Evolutionary conservation across 1,140 invertebrate genomes (phyloP).

Genomic region (Aleiodes sp.): DNA sequence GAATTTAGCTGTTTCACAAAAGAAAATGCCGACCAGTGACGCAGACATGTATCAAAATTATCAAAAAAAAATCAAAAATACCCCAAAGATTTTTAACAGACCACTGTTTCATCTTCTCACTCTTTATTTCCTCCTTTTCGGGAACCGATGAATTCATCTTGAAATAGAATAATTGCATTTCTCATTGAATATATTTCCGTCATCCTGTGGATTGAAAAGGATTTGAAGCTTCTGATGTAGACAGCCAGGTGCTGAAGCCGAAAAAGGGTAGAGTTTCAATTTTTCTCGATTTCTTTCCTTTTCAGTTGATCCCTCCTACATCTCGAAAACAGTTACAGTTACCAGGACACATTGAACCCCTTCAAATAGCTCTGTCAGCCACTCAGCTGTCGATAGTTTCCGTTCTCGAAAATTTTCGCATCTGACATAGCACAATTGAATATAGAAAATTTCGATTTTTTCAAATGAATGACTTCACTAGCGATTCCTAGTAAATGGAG

Average conservation of each 20-base stretch:
- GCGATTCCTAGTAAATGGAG: no score
- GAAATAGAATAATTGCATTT: not conserved
- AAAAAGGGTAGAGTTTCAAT: slow-evolving; percentile 41
- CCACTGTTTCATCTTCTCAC: slow-evolving; percentile 20
- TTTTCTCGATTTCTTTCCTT: slow-evolving; percentile 31
- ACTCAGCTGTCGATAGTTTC: slow-evolving; percentile 41
- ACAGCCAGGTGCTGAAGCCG: slow-evolving; percentile 43
- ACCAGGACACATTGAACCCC: not conserved
- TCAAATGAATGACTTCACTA: no score
- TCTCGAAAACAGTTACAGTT: not conserved
- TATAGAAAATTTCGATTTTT: no score
- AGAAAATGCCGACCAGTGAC: not conserved
- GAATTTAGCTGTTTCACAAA: not conserved
- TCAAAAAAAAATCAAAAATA: not conserved
- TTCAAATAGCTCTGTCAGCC: not conserved
- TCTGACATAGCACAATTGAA: not conserved
- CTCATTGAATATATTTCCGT: not conserved
- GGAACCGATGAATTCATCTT: no score
- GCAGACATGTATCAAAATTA: not conserved
- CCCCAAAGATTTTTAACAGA: not conserved
- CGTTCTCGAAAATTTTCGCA: not conserved
- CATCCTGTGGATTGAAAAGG: not conserved
- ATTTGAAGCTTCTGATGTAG: not conserved
- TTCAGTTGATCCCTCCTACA: slow-evolving; percentile 17
- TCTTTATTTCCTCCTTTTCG: no score